Evolutionary conservation across 2,797 vertebrate genomes (phyloP).

Genomic region (Galaxias olidus): DNA sequence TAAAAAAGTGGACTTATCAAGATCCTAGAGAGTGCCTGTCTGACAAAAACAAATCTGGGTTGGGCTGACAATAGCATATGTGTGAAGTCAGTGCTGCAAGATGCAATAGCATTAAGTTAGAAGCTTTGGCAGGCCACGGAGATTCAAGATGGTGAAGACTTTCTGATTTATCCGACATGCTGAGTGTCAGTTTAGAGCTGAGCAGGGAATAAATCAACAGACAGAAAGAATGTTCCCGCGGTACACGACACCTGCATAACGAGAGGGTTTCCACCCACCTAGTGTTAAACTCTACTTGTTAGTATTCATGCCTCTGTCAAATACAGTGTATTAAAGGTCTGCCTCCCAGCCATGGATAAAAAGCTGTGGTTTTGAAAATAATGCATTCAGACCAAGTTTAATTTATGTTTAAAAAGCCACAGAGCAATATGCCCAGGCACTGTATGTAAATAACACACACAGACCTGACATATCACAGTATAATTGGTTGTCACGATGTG

Average conservation of each 20-base stretch:
- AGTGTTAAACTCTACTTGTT: too few species aligned
- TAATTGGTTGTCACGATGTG: too few species aligned
- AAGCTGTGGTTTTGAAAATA: too few species aligned
- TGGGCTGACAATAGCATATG: conserved; percentile 56
- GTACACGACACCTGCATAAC: conserved; percentile 13
- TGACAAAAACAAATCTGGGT: conserved; percentile 42
- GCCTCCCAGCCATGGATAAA: too few species aligned
- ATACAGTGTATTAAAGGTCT: not conserved
- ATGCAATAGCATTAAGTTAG: conserved; percentile 48
- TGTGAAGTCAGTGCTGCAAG: conserved; percentile 50
- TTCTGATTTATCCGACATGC: conserved; percentile 56
- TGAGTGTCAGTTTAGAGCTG: conserved; percentile 37
- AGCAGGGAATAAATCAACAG: conserved; percentile 39
- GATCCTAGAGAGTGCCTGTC: conserved; percentile 34
- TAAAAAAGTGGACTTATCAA: conserved; percentile 26
- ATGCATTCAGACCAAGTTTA: too few species aligned
- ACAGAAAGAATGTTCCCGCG: conserved; percentile 19
- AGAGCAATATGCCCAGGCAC: too few species aligned
- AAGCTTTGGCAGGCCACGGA: conserved; percentile 48
- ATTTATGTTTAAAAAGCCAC: too few species aligned
- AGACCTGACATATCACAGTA: too few species aligned
- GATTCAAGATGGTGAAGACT: conserved; percentile 46
- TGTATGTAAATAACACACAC: too few species aligned
- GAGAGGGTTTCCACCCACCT: too few species aligned
- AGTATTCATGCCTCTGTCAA: not conserved